Conservation (phyloP, 2,888 invertebrate genomes). For the Elysia crispata region DNA sequence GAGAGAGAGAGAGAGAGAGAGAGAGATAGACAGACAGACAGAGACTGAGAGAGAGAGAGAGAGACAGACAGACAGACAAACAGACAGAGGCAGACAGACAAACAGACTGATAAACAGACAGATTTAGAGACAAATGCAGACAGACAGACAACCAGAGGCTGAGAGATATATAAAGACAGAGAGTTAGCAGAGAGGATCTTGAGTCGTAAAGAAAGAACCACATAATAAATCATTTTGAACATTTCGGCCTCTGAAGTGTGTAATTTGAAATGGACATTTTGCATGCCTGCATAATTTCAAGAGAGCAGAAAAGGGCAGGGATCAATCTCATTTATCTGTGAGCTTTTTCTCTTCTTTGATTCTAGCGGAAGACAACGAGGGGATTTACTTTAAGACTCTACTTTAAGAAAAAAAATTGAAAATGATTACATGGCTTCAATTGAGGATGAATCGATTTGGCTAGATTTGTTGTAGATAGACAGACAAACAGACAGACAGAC, state of each 20-base stretch:
- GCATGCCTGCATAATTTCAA: too few relatives aligned
- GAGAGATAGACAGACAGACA: neutral
- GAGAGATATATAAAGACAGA: conserved; percentile 20
- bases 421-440: too few relatives aligned
- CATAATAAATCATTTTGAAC: neutral
- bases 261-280: too few relatives aligned
- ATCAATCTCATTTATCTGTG: too few relatives aligned
- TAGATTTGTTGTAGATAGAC: conserved; percentile 14
- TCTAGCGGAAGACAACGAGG: too few relatives aligned
- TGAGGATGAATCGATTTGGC: neutral
- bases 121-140: neutral
- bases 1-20: neutral
- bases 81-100: neutral
- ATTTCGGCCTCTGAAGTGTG: too few relatives aligned
- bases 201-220: neutral
- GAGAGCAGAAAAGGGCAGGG: too few relatives aligned
- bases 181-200: too few relatives aligned
- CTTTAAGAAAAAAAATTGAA: too few relatives aligned
- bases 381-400: too few relatives aligned
- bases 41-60: neutral
- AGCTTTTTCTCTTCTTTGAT: too few relatives aligned
- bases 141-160: neutral
- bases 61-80: neutral
- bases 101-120: neutral
- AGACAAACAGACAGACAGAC: neutral